phyloP scores from a whole-genome alignment of 2,888 invertebrate genomes.

The Cephus pygmeus region DNA sequence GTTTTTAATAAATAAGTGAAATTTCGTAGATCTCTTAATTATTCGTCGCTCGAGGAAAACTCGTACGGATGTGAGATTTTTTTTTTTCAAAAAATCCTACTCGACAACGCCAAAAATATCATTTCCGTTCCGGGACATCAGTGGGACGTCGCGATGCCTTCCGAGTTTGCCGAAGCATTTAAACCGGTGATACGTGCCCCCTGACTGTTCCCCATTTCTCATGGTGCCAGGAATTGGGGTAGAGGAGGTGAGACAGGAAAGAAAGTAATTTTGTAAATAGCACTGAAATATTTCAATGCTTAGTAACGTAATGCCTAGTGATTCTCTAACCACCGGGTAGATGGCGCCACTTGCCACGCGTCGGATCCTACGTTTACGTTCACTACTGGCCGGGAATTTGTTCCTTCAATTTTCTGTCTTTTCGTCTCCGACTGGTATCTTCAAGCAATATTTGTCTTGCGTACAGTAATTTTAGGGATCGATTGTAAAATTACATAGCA shows the following conservation, averaged over 20 bases:
- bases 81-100: not conserved
- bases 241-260: constrained; percentile 7
- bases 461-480: no score
- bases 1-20: not conserved
- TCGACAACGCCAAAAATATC: not conserved
- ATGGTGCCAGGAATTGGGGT: not conserved
- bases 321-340: constrained; percentile 34
- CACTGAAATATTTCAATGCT: constrained; percentile 24
- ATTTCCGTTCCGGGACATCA: not conserved
- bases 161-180: not conserved
- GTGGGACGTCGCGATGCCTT: not conserved
- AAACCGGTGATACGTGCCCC: not conserved
- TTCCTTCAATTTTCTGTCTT: not conserved
- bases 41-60: not conserved
- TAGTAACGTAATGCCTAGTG: constrained; percentile 21
- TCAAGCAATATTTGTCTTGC: no score
- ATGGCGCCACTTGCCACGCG: constrained; percentile 53
- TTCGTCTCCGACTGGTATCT: no score
- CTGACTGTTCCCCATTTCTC: not conserved
- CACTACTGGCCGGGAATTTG: not conserved
- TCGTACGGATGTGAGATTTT: not conserved
- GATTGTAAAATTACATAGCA: no score
- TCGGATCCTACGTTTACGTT: constrained; percentile 43
- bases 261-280: constrained; percentile 33
- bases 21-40: not conserved